Conservation (phyloP, 2,113 vertebrate species). For the Colistium nudipinnis region DNA sequence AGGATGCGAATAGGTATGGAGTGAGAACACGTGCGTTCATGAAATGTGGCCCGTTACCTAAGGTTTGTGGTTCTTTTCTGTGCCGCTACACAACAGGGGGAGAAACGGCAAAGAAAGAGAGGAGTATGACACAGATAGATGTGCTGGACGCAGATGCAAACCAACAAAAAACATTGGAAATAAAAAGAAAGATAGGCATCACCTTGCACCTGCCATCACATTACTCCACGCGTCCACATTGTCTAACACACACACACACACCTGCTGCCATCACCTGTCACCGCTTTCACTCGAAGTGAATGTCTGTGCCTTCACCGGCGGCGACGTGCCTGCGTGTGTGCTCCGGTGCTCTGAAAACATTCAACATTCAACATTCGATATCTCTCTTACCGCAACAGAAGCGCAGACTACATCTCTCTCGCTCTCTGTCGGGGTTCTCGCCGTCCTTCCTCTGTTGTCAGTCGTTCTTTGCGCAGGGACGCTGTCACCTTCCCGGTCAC, state of each 20-base stretch:
- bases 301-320: conserved; percentile 23
- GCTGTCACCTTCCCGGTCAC: conserved; percentile 32
- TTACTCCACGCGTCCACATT: conserved; percentile 12
- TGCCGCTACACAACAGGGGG: conserved; percentile 35
- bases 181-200: background rate
- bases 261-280: conserved; percentile 41
- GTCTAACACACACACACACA: conserved; percentile 38
- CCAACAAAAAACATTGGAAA: background rate
- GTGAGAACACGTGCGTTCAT: conserved; percentile 1
- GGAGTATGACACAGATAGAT: conserved; percentile 41
- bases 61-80: conserved; percentile 33
- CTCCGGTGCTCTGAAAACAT: conserved; percentile 18
- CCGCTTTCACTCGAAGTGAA: conserved; percentile 9
- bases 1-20: background rate
- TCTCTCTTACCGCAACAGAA: conserved; percentile 65
- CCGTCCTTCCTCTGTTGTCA: conserved; percentile 24
- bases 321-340: conserved; percentile 25
- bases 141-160: conserved; percentile 42
- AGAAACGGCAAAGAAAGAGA: conserved; percentile 54
- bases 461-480: conserved; percentile 14
- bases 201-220: conserved; percentile 36
- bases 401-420: conserved; percentile 53
- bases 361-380: background rate
- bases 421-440: conserved; percentile 22
- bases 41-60: conserved; percentile 28